Conservation (phyloP, 2,113 vertebrate species). For the Pipra filicauda region DNA sequence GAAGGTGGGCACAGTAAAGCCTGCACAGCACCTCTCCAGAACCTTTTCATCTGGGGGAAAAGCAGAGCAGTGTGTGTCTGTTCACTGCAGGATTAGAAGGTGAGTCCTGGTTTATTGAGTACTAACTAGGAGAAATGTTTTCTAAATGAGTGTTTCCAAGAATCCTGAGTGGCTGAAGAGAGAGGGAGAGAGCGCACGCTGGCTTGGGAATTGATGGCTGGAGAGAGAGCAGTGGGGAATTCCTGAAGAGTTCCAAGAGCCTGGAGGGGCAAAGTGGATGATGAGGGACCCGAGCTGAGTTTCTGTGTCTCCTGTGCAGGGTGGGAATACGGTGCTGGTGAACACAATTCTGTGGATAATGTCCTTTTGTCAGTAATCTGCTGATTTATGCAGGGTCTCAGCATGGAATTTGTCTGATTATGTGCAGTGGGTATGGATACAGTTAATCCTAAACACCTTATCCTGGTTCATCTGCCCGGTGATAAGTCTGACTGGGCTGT, state of each 20-base stretch:
- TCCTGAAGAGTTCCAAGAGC: background rate
- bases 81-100: background rate
- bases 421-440: background rate
- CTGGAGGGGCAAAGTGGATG: background rate
- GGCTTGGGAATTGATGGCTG: background rate
- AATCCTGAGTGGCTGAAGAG: background rate
- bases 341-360: background rate
- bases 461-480: background rate
- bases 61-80: background rate
- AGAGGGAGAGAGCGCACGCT: background rate
- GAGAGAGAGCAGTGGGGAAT: background rate
- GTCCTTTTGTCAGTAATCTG: background rate
- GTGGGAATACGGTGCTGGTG: background rate
- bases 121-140: background rate
- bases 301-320: background rate
- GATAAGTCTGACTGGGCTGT: background rate
- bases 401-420: no score
- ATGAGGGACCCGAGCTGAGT: background rate
- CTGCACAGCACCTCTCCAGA: background rate
- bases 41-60: background rate
- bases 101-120: background rate
- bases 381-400: background rate
- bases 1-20: background rate
- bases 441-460: background rate
- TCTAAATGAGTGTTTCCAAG: background rate